A percentile compares a stretch with the other conserved stretches of the same genome.
phyloP scores from a whole-genome alignment of 2,113 vertebrate species.

The Callithrix jacchus region DNA sequence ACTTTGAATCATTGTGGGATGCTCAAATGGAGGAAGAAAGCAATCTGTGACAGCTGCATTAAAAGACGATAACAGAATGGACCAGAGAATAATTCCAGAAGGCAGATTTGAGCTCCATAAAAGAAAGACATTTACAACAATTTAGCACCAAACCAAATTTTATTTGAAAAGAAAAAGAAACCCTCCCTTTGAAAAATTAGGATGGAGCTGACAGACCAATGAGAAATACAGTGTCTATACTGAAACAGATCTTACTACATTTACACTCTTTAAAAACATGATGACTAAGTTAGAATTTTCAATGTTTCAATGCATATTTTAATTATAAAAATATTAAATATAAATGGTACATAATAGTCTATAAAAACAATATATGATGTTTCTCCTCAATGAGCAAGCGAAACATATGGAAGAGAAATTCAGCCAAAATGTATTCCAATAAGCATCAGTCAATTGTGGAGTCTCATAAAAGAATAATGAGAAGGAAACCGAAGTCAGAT shows the following conservation, averaged over 20 bases:
- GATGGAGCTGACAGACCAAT: not conserved
- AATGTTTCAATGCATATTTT: not conserved
- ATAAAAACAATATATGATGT: not conserved
- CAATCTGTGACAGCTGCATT: not conserved
- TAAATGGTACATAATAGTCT: not conserved
- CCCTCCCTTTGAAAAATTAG: not conserved
- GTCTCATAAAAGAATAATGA: slow-evolving; percentile 35
- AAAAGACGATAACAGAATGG: not conserved
- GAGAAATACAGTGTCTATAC: not conserved
- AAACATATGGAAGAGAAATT: not conserved
- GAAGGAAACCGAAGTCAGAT: slow-evolving; percentile 10
- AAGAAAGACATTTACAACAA: not conserved
- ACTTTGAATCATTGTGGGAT: not conserved
- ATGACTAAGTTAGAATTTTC: not conserved
- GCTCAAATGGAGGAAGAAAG: not conserved
- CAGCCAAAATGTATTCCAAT: not conserved
- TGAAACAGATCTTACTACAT: not conserved
- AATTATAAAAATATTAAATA: not conserved
- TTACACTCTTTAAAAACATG: not conserved
- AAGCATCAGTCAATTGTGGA: not conserved
- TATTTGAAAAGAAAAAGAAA: not conserved
- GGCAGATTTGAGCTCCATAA: not conserved
- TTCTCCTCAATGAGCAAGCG: not conserved
- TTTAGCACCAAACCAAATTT: not conserved
- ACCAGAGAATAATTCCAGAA: not conserved